Conservation (phyloP, 2,888 invertebrate genomes). For the Orchesellides sinensis region DNA sequence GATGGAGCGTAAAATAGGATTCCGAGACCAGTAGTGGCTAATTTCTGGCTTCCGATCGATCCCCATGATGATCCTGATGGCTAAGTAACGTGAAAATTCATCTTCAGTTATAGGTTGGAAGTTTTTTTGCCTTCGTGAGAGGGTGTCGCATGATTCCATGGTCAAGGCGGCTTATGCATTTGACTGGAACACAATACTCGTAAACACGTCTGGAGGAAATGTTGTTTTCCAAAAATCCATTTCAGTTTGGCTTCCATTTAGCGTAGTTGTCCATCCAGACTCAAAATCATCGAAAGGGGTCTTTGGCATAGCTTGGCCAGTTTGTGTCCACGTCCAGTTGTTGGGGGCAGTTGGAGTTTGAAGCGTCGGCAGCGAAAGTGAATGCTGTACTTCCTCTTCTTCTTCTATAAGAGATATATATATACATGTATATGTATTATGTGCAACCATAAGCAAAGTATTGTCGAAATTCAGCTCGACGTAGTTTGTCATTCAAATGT, state of each 20-base stretch:
- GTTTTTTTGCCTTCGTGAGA: not conserved
- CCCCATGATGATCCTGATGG: slow-evolving; percentile 31
- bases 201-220: not conserved
- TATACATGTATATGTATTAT: no score
- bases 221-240: slow-evolving; percentile 9
- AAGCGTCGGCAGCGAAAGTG: no score
- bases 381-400: no score
- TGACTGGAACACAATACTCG: not conserved
- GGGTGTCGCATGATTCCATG: not conserved
- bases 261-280: not conserved
- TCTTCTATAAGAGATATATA: no score
- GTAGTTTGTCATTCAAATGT: no score
- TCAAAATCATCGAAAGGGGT: not conserved
- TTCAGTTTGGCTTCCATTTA: not conserved
- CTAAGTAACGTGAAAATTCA: slow-evolving; percentile 17
- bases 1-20: not conserved
- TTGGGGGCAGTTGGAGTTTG: no score
- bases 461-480: no score
- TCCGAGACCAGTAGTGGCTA: slow-evolving; percentile 34
- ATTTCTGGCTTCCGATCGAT: slow-evolving; percentile 34
- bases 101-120: not conserved
- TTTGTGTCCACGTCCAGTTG: not conserved
- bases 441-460: no score
- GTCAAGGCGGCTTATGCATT: not conserved
- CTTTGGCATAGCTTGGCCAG: not conserved